These are phyloP conservation scores for Apeltes quadracus DNA, from an alignment of 2,113 vertebrate genomes.

Conservation along the genomic window DNA sequence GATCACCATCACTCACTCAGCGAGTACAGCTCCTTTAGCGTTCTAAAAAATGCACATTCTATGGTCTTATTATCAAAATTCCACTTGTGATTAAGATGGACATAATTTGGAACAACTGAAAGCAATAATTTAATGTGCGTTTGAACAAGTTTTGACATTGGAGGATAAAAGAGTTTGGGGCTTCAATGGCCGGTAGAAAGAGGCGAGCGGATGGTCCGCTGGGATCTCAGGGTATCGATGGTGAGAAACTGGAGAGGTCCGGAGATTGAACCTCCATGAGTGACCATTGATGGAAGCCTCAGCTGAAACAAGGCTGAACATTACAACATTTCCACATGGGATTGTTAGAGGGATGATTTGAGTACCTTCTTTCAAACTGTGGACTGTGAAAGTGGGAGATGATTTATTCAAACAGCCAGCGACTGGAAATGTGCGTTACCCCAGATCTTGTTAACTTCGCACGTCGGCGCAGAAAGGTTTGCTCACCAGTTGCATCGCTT, in stretches of 20 bases:
- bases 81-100: not conserved
- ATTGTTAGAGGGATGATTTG: not conserved
- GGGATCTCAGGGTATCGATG: not conserved
- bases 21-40: too few species aligned
- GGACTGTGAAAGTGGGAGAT: conserved; percentile 7
- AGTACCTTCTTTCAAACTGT: conserved; percentile 26
- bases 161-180: not conserved
- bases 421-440: not conserved
- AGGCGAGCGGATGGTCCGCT: not conserved
- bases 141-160: not conserved
- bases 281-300: not conserved
- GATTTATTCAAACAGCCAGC: conserved; percentile 9
- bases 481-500: not conserved
- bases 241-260: not conserved
- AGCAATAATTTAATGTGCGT: not conserved
- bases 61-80: not conserved
- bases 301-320: conserved; percentile 17
- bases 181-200: not conserved
- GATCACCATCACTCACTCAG: not conserved
- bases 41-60: not conserved
- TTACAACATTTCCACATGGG: not conserved
- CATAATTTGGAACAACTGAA: too few species aligned
- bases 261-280: not conserved
- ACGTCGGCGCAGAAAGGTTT: not conserved
- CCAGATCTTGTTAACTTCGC: not conserved